Evolutionary conservation across 2,113 vertebrate genomes (phyloP).

Genomic region (Etheostoma cragini): DNA sequence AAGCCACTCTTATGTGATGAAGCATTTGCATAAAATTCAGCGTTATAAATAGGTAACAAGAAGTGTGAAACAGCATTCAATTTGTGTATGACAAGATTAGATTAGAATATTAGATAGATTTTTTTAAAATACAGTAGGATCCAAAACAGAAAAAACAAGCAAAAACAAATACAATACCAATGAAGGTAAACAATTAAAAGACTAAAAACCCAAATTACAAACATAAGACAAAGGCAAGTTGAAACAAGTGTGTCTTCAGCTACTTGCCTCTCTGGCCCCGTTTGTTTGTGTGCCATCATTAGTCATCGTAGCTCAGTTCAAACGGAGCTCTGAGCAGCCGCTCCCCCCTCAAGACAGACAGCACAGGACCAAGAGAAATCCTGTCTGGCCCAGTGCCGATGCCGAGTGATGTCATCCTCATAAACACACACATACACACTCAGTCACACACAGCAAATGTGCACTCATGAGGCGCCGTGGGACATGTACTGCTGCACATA

Average conservation of each 20-base stretch:
- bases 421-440: slow-evolving; percentile 30
- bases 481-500: slow-evolving; percentile 45
- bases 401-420: slow-evolving; percentile 70
- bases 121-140: no score
- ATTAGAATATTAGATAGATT: no score
- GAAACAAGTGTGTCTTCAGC: no score
- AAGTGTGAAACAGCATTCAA: no score
- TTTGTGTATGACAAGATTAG: no score
- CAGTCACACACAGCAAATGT: slow-evolving; percentile 46
- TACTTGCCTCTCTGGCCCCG: slow-evolving; percentile 35
- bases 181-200: no score
- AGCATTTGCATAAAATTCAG: background rate
- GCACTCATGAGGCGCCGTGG: slow-evolving; percentile 43
- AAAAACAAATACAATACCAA: no score
- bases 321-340: slow-evolving; percentile 48
- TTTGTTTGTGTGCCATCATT: slow-evolving; percentile 65
- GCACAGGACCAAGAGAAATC: slow-evolving; percentile 64
- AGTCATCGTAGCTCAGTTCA: slow-evolving; percentile 67
- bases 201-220: no score
- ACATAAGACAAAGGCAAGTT: no score
- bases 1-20: background rate
- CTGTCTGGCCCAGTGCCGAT: slow-evolving; percentile 64
- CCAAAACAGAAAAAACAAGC: no score
- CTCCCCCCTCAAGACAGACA: slow-evolving; percentile 36
- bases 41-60: no score